Evolutionary conservation across 2,113 vertebrate genomes (phyloP).

Genomic region (Microtus ochrogaster): DNA sequence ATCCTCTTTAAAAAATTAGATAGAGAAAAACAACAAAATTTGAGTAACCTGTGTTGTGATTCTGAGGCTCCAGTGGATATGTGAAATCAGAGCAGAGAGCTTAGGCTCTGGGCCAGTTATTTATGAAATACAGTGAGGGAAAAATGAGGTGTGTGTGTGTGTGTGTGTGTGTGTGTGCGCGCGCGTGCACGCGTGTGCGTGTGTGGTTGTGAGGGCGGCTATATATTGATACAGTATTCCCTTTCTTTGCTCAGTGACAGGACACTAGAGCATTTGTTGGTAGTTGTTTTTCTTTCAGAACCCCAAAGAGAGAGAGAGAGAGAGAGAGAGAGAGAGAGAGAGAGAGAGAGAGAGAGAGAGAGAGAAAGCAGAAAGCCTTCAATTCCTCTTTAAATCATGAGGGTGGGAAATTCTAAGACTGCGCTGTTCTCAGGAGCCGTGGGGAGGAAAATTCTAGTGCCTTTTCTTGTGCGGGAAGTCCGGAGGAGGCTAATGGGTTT

Average conservation of each 20-base stretch:
- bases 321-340: conserved; percentile 21
- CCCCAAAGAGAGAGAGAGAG: conserved; percentile 14
- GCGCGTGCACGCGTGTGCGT: neutral
- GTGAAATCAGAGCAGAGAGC: neutral
- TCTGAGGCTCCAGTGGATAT: neutral
- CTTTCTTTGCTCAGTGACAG: neutral
- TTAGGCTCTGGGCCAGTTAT: neutral
- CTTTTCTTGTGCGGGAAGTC: conserved; percentile 43
- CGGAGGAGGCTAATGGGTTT: conserved; percentile 55
- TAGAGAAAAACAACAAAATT: neutral
- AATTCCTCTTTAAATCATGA: conserved; percentile 66
- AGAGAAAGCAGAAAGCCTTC: conserved; percentile 13
- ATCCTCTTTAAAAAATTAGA: neutral
- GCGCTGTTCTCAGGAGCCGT: neutral
- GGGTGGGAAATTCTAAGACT: conserved; percentile 50
- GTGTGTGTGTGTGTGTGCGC: neutral
- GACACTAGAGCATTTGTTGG: neutral
- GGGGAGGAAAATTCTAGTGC: conserved; percentile 52
- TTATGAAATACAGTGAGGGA: neutral
- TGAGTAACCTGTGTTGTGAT: neutral
- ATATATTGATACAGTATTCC: neutral
- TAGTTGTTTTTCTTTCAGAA: conserved; percentile 68
- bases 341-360: conserved; percentile 24
- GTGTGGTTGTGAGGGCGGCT: neutral
- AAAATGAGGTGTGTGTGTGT: neutral